Evolutionary conservation across 2,797 vertebrate genomes (phyloP).

Genomic region (Neopelma chrysocephalum): DNA sequence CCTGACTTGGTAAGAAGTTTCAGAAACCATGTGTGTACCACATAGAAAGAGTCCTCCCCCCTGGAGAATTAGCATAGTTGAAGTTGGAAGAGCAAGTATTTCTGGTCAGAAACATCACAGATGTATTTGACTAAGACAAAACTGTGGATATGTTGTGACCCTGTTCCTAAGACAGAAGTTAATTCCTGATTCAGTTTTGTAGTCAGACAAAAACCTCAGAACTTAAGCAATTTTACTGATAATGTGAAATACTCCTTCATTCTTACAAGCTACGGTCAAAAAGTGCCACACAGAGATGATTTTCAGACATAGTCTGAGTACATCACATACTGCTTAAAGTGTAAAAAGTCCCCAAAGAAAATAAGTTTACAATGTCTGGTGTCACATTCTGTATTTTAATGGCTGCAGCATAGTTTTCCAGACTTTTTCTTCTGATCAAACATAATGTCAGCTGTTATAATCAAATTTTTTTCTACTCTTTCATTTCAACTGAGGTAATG

Average conservation of each 20-base stretch:
- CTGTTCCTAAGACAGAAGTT: not conserved
- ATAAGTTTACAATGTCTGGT: not conserved
- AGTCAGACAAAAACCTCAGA: not conserved
- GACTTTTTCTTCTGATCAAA: not conserved
- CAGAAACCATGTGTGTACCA: not conserved
- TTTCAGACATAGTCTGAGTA: not conserved
- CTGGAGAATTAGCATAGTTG: not conserved
- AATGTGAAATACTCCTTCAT: not conserved
- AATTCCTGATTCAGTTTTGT: not conserved
- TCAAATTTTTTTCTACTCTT: not conserved
- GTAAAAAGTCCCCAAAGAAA: not conserved
- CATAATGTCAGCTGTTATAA: not conserved
- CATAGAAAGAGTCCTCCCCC: not conserved
- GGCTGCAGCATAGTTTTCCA: not conserved
- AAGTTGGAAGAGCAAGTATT: not conserved
- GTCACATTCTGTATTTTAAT: not conserved
- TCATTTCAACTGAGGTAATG: not conserved
- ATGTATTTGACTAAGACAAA: not conserved
- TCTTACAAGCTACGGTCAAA: not conserved
- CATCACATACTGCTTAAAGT: not conserved
- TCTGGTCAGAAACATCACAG: not conserved
- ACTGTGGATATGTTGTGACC: not conserved
- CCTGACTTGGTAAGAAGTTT: not conserved
- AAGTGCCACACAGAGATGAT: not conserved
- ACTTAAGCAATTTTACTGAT: not conserved